These are phyloP conservation scores for Diachrysia chrysitis DNA, from an alignment of 2,888 invertebrate species.

Conservation along the genomic window DNA sequence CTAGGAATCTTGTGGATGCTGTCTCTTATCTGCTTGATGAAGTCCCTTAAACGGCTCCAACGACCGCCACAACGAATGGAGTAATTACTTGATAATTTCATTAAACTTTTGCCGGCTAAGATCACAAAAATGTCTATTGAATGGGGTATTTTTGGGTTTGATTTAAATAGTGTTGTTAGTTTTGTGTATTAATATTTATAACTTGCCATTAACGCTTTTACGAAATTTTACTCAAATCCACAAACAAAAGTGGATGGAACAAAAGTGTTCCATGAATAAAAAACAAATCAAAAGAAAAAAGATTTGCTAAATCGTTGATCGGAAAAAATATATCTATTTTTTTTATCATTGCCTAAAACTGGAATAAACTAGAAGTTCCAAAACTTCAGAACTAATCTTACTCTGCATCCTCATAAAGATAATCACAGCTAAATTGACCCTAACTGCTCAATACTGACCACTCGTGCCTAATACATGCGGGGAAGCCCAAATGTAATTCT, in stretches of 20 bases:
- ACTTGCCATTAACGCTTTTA: too few relatives aligned
- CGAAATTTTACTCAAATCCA: too few relatives aligned
- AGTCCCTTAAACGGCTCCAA: not conserved
- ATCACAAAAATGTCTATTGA: not conserved
- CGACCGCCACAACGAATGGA: not conserved
- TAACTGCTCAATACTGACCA: not conserved
- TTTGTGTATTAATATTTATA: too few relatives aligned
- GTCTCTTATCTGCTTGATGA: slow-evolving; percentile 13
- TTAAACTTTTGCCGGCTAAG: not conserved
- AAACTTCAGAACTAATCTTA: too few relatives aligned
- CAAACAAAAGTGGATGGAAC: too few relatives aligned
- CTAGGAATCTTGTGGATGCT: slow-evolving; percentile 4
- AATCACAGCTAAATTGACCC: not conserved
- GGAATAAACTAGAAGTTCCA: not conserved
- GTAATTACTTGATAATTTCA: not conserved
- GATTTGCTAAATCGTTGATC: too few relatives aligned
- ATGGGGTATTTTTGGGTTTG: not conserved
- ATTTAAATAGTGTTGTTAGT: too few relatives aligned
- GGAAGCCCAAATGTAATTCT: not conserved
- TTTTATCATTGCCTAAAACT: not conserved
- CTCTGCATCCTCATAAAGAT: not conserved
- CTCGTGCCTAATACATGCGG: not conserved
- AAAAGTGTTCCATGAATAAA: too few relatives aligned
- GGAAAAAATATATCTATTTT: too few relatives aligned
- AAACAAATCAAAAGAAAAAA: too few relatives aligned